A percentile compares a stretch with the other conserved stretches of the same genome.
Evolutionary conservation across 2,797 vertebrate species (phyloP).

Genomic region (Malurus leucopterus): DNA sequence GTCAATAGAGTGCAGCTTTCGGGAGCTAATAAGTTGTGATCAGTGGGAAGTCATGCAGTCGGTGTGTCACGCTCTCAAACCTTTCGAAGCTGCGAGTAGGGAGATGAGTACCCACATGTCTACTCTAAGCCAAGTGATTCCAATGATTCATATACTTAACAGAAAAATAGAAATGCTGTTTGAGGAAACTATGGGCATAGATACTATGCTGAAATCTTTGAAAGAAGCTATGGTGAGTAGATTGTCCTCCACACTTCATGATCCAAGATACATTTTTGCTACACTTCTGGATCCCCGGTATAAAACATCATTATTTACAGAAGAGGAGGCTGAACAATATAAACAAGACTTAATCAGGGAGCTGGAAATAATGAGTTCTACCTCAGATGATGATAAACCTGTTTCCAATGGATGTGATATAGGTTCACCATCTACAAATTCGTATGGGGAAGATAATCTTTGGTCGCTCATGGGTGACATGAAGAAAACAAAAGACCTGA

Average conservation of each 20-base stretch:
- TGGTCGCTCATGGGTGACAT: slow-evolving; percentile 93
- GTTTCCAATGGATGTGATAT: slow-evolving; percentile 83
- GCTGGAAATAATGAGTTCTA: slow-evolving; percentile 87
- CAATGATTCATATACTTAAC: slow-evolving; percentile 94
- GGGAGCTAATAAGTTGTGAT: slow-evolving; percentile 94
- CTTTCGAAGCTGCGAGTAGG: slow-evolving; percentile 90
- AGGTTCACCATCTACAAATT: slow-evolving; percentile 73
- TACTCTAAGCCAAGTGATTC: slow-evolving; percentile 95
- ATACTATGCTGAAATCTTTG: slow-evolving; percentile 92
- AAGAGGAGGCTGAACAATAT: slow-evolving; percentile 91
- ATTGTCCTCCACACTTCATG: slow-evolving; percentile 86
- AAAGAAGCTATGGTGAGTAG: slow-evolving; percentile 93
- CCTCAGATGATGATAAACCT: slow-evolving; percentile 80
- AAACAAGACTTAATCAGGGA: slow-evolving; percentile 94
- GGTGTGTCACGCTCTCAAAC: slow-evolving; percentile 91
- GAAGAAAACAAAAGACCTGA: slow-evolving; percentile 82
- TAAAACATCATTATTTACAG: slow-evolving; percentile 94
- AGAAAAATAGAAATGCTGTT: slow-evolving; percentile 94
- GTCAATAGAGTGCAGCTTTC: slow-evolving; percentile 92
- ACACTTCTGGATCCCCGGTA: slow-evolving; percentile 96
- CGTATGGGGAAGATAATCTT: slow-evolving; percentile 81
- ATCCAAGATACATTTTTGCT: slow-evolving; percentile 90
- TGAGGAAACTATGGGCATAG: slow-evolving; percentile 95
- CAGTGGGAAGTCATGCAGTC: slow-evolving; percentile 99
- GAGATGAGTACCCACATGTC: slow-evolving; percentile 92